Conservation (phyloP, 2,113 vertebrate species). For the Oxyura jamaicensis region DNA sequence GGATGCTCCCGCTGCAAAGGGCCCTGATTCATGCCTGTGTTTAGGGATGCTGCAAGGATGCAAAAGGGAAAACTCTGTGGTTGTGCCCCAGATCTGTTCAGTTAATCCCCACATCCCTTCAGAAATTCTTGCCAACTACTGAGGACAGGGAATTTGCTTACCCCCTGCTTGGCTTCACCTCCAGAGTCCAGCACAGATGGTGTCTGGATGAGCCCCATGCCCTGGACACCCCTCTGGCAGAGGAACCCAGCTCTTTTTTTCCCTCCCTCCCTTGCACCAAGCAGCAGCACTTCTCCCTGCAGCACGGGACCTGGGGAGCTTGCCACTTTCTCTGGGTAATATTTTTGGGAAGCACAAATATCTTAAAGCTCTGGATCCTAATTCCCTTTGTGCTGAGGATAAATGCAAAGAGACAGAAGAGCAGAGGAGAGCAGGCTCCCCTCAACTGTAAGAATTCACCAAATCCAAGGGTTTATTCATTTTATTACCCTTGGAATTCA, state of each 20-base stretch:
- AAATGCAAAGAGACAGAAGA: not conserved
- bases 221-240: not conserved
- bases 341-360: not conserved
- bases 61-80: not conserved
- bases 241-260: not conserved
- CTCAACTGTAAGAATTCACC: not conserved
- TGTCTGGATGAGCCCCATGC: too few species aligned
- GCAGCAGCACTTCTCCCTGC: not conserved
- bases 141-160: not conserved
- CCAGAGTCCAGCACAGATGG: not conserved
- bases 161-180: not conserved
- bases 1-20: not conserved
- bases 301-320: not conserved
- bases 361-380: slow-evolving; percentile 2
- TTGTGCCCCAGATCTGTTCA: not conserved
- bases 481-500: slow-evolving; percentile 47
- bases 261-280: not conserved
- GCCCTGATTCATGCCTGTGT: not conserved
- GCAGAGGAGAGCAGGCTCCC: not conserved
- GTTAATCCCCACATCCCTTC: not conserved
- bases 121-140: not conserved
- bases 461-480: slow-evolving; percentile 2
- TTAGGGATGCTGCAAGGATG: not conserved
- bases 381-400: slow-evolving; percentile 6
- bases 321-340: not conserved